Conservation (phyloP, 2,797 vertebrate species). For the Lerista edwardsae region DNA sequence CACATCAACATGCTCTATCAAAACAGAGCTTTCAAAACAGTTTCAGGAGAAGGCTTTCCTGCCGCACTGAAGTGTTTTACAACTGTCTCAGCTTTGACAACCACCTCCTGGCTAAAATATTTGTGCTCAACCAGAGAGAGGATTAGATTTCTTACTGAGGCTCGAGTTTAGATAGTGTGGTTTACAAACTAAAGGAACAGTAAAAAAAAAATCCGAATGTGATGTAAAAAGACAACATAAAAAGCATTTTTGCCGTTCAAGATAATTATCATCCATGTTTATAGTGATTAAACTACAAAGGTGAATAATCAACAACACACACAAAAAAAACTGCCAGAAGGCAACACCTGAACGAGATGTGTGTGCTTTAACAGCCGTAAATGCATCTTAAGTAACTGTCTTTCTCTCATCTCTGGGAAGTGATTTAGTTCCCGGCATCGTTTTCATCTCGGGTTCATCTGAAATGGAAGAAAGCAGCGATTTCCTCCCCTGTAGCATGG, state of each 20-base stretch:
- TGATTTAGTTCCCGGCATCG: slow-evolving; percentile 52
- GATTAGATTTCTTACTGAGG: slow-evolving; percentile 45
- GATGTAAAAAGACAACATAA: slow-evolving; percentile 63
- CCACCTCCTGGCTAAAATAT: slow-evolving; percentile 7
- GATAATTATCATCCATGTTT: slow-evolving; percentile 70
- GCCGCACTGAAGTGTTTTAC: not conserved
- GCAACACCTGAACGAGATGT: slow-evolving; percentile 68
- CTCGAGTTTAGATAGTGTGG: slow-evolving; percentile 33
- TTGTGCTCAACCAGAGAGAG: not conserved
- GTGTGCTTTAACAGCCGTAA: slow-evolving; percentile 47
- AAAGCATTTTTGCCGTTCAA: slow-evolving; percentile 68
- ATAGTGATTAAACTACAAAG: slow-evolving; percentile 75
- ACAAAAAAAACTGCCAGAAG: slow-evolving; percentile 69
- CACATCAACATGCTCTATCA: not conserved
- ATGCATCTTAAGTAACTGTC: slow-evolving; percentile 62
- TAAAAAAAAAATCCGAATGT: not conserved
- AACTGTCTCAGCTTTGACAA: not conserved
- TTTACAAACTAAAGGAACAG: slow-evolving; percentile 49
- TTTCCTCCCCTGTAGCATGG: slow-evolving; percentile 57
- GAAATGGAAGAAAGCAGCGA: slow-evolving; percentile 63
- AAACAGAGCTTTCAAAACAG: slow-evolving; percentile 24
- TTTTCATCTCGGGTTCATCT: slow-evolving; percentile 59
- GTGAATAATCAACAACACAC: slow-evolving; percentile 66
- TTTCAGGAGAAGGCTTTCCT: not conserved
- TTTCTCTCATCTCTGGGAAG: slow-evolving; percentile 56